Base-by-base conservation (phyloP, 2,888 invertebrate species). In the Tanypteryx hageni region DNA sequence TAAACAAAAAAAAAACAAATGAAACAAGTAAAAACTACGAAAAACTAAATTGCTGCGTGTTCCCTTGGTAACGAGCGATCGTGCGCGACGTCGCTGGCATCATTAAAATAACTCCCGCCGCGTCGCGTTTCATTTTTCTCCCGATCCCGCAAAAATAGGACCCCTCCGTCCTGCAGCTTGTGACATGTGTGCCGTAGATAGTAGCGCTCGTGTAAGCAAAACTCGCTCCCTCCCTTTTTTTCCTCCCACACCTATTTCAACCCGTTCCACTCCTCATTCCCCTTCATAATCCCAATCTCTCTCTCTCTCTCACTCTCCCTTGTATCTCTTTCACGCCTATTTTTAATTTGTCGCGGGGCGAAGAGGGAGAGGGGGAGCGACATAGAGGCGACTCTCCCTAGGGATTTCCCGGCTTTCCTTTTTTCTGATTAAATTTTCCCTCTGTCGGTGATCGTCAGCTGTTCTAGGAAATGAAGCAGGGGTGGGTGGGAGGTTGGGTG, bases 21-120 rank as follows among this genome's bases (percentile, higher is more conserved):
- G 76, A 44, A 44, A 3, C n/a, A n/a, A n/a, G n/a, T n/a, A n/a
- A 44, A 44, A 44, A 44, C 44, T 44, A 44, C 44, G 76, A 27
- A 76, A 76, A 76, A 22, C 27, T 76, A 76, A 76, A 76, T 76
- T 76, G 76, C 76, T 76, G 76, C 76, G 76, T 76, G 76, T 14
- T 76, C 27, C 27, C 76, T 27, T 27, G 22, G 76, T 76, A 76
- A 76, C 76, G 76, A 76, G 76, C 76, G 76, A 76, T 76, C 76
- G 76, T 22, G 22, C 27, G 64, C 64, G 64, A 18, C 64, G 64
- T 64, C 64, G 11, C 68, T 22, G 76, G 76, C 76, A 76, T 76
- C 76, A 76, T 76, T 76, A 76, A 76, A 76, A 76, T 76, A 27
- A 76, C 22, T 76, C 76, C 22, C 76, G 18, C 76, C 76, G 76